phyloP scores from a whole-genome alignment of 2,797 vertebrate species.

The Australoheros facetus region DNA sequence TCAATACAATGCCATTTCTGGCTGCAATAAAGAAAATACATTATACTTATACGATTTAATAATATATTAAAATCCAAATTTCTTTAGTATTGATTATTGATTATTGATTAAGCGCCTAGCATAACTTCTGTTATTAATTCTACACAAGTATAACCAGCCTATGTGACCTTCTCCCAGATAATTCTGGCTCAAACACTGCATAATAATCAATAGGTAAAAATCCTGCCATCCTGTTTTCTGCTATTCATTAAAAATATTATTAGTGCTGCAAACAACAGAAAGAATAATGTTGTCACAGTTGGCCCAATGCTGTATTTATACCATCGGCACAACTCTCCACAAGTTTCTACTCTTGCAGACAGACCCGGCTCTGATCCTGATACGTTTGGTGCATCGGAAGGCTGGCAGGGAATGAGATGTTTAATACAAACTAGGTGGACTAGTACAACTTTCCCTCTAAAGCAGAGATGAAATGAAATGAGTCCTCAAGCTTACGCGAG shows the following conservation, averaged over 20 bases:
- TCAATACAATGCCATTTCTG: background rate
- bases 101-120: background rate
- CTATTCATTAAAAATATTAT: constrained; percentile 5
- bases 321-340: constrained; percentile 12
- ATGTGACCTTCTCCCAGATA: constrained; percentile 2
- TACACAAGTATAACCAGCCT: background rate
- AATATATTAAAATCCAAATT: background rate
- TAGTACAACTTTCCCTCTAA: constrained; percentile 48
- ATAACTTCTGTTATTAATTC: background rate
- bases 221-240: background rate
- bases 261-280: constrained; percentile 33
- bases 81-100: no score
- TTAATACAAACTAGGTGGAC: constrained; percentile 44
- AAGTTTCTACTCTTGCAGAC: constrained; percentile 14
- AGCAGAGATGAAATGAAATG: constrained; percentile 59
- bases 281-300: constrained; percentile 18
- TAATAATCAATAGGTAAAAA: background rate
- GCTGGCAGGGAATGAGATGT: constrained; percentile 47
- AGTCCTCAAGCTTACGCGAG: constrained; percentile 48
- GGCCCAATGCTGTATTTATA: constrained; percentile 19
- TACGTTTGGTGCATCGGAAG: constrained; percentile 41
- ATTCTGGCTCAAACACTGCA: background rate
- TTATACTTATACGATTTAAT: background rate
- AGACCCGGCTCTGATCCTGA: constrained; percentile 49
- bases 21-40: background rate